These are phyloP conservation scores for Ictalurus punctatus DNA, from an alignment of 2,113 vertebrate species.

Conservation along the genomic window DNA sequence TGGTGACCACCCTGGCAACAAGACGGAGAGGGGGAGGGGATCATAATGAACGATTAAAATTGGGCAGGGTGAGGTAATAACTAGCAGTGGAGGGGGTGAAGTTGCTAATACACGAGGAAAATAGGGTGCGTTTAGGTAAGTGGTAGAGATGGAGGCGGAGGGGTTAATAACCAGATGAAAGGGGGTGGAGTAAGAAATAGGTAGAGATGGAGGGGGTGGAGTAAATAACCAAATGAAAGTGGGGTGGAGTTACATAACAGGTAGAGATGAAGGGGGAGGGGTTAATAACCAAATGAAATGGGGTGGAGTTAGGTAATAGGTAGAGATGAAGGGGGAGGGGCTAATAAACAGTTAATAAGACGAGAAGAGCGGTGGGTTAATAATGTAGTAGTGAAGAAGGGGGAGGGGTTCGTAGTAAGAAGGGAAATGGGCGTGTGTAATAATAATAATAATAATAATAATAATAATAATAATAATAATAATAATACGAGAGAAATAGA, in stretches of 20 bases:
- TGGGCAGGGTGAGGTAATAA: too few relatives aligned
- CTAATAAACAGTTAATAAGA: too few relatives aligned
- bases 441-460: too few relatives aligned
- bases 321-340: too few relatives aligned
- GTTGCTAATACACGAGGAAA: not conserved
- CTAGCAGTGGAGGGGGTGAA: not conserved
- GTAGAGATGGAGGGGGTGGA: not conserved
- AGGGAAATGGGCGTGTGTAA: not conserved
- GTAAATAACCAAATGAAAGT: too few relatives aligned
- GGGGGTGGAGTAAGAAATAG: not conserved
- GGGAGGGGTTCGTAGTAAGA: not conserved
- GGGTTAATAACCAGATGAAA: not conserved
- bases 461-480: not conserved
- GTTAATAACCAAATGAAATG: not conserved
- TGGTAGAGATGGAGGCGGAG: not conserved
- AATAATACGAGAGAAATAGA: not conserved
- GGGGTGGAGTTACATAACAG: too few relatives aligned
- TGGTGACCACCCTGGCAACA: slow-evolving; percentile 64
- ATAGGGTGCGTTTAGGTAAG: not conserved
- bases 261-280: too few relatives aligned
- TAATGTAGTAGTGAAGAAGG: not conserved
- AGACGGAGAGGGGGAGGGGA: not conserved
- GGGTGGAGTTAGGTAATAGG: too few relatives aligned
- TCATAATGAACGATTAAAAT: too few relatives aligned
- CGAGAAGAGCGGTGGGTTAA: not conserved